Evolutionary conservation across 2,888 invertebrate species (phyloP), one percentile per base, ranked within the genome.

Genomic region (Ornithoptera priamus): DNA sequence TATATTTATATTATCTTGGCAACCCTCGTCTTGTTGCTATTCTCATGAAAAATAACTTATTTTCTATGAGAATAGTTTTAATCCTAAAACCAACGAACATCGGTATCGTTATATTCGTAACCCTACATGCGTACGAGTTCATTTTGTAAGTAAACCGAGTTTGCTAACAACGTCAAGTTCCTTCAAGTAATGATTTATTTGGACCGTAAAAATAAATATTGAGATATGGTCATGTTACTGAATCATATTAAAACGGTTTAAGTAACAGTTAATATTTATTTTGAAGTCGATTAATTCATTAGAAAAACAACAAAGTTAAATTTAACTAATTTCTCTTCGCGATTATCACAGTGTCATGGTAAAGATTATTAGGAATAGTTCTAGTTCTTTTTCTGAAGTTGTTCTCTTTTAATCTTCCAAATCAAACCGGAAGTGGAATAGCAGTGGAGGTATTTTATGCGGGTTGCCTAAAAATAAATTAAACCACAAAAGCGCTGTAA

Each of bases 1-100:
- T 91, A 90, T 91, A 91, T 90, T 91, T 90, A 86, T 90, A 89
- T 87, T 89, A 89, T 88, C 88, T 88, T 84, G 80, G 72, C 80
- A 77, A 80, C 90, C 90, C 86, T 84, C 82, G 80, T 81, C 57
- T n/a, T 58, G 57, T 20, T 58, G n/a, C 57, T n/a, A 58, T 58
- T 58, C 57, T 15, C 20, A 58, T 58, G 22, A 24, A 58, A 58
- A 58, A 58, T 58, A 75, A 77, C 78, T 81, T 80, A 78, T 74
- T 76, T 75, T 72, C 76, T 84, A 86, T 85, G 85, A 86, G 83
- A 79, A 76, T 72, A 68, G 76, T 80, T 80, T 78, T 86, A 88
- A 88, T 87, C 87, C 86, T 79, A 69, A 78, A 80, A 81, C 76
- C 77, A 80, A 74, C 71, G 70, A 75, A 68, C 57, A 58, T 58